Evolutionary conservation across 2,797 vertebrate genomes (phyloP).

Genomic region (Cryptoblepharus egeriae): DNA sequence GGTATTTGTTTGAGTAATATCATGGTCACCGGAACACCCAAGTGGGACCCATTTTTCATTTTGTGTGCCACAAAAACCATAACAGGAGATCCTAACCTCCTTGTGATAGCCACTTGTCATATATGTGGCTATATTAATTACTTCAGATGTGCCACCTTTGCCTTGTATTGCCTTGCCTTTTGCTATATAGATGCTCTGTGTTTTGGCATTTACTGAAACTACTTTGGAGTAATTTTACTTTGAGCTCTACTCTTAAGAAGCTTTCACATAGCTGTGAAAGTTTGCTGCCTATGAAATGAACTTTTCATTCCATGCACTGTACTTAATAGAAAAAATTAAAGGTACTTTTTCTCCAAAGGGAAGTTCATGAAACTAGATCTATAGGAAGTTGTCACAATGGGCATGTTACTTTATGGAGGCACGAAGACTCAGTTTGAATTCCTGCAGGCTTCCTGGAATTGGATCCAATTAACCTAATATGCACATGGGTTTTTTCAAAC

Average conservation of each 20-base stretch:
- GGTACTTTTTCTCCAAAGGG: conserved; percentile 12
- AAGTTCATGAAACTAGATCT: conserved; percentile 28
- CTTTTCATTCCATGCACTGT: conserved; percentile 43
- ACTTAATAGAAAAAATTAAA: conserved; percentile 30
- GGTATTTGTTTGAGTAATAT: conserved; percentile 81
- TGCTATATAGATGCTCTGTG: conserved; percentile 41
- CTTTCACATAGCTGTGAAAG: conserved; percentile 48
- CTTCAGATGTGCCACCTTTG: conserved; percentile 1
- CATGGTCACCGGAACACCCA: conserved; percentile 75
- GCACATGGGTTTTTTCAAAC: not conserved
- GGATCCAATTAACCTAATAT: conserved; percentile 33
- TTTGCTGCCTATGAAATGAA: conserved; percentile 14
- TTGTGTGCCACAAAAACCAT: conserved; percentile 36
- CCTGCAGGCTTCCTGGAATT: conserved; percentile 28
- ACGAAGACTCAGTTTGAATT: conserved; percentile 30
- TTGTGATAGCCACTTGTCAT: not conserved
- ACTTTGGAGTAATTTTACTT: conserved; percentile 52
- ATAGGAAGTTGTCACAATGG: conserved; percentile 2
- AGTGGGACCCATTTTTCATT: conserved; percentile 68
- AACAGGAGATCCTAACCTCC: conserved; percentile 35
- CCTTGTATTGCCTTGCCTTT: conserved; percentile 20
- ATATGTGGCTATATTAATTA: conserved; percentile 66
- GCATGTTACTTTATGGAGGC: conserved; percentile 28
- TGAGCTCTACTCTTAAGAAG: conserved; percentile 41
- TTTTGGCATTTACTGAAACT: conserved; percentile 43